Evolutionary conservation across 2,888 invertebrate species (phyloP).

Genomic region (Nomada goodeniana): DNA sequence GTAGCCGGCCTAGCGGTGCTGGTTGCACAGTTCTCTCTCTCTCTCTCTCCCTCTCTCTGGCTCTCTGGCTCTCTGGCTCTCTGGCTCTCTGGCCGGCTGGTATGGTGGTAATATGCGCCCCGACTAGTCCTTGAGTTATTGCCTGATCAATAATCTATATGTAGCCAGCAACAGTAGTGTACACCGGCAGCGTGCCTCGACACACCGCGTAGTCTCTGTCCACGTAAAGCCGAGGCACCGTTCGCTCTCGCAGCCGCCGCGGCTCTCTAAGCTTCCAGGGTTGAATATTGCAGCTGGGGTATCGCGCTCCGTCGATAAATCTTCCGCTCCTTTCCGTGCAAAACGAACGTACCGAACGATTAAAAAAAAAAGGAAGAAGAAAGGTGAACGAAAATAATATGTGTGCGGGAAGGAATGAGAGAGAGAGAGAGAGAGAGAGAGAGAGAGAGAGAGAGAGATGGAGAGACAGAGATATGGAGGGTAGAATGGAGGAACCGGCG

Average conservation of each 20-base stretch:
- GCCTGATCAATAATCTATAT: conserved; percentile 84
- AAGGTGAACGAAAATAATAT: background rate
- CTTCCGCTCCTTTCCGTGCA: conserved; percentile 54
- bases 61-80: conserved; percentile 30
- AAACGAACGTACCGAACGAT: conserved; percentile 38
- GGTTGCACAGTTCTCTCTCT: conserved; percentile 6
- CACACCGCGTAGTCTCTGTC: conserved; percentile 69
- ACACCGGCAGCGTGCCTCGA: conserved; percentile 12
- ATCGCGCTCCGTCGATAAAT: conserved; percentile 69
- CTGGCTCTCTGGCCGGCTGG: conserved; percentile 50
- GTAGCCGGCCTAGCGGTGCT: conserved; percentile 62
- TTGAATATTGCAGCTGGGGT: conserved; percentile 82
- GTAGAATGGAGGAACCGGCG: too few species aligned
- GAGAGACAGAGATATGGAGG: too few species aligned
- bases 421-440: background rate
- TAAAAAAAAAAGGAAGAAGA: conserved; percentile 10
- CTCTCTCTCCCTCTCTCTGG: conserved; percentile 17
- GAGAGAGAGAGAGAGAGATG: background rate
- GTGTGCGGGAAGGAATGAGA: background rate
- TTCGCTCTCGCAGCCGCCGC: conserved; percentile 10
- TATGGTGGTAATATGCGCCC: conserved; percentile 83
- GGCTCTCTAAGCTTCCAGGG: conserved; percentile 77
- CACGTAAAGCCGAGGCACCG: conserved; percentile 56
- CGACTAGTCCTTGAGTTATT: conserved; percentile 84
- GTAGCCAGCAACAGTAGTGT: conserved; percentile 73